Conservation (phyloP, 1,140 invertebrate genomes). For the Eubasilissa regina region DNA sequence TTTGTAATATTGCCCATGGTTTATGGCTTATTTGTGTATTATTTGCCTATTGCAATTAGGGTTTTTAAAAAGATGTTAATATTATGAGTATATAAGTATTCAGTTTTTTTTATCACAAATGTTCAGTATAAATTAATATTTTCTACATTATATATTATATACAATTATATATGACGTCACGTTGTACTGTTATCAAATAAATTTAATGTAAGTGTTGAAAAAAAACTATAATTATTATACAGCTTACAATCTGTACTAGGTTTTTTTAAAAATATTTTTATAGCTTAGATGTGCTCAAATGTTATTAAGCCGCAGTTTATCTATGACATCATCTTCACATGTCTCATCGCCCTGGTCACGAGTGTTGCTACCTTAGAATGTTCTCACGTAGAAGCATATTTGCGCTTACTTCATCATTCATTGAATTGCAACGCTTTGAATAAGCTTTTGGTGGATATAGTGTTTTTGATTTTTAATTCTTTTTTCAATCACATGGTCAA, state of each 20-base stretch:
- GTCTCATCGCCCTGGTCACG: slow-evolving; percentile 20
- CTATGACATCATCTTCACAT: slow-evolving; percentile 29
- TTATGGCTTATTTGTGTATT: not conserved
- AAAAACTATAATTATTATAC: too few species aligned
- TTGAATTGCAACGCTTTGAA: slow-evolving; percentile 28
- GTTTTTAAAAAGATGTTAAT: too few species aligned
- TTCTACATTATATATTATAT: too few species aligned
- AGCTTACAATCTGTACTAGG: too few species aligned
- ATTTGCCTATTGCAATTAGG: too few species aligned
- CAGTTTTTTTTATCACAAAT: too few species aligned
- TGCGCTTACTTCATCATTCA: slow-evolving; percentile 36
- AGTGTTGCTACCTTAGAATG: slow-evolving; percentile 36
- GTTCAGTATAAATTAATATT: too few species aligned
- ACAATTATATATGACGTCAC: too few species aligned
- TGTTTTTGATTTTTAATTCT: slow-evolving; percentile 1
- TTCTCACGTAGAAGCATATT: slow-evolving; percentile 26
- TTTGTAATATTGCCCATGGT: not conserved
- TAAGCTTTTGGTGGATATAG: slow-evolving; percentile 30
- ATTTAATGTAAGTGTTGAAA: too few species aligned
- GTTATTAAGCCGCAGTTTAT: slow-evolving; percentile 8
- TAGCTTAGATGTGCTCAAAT: slow-evolving; percentile 24
- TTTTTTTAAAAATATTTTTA: too few species aligned
- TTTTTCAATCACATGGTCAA: not conserved
- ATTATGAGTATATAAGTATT: too few species aligned
- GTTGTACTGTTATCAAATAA: too few species aligned